Evolutionary conservation across 2,888 invertebrate genomes (phyloP).

Genomic region (Operophtera brumata): DNA sequence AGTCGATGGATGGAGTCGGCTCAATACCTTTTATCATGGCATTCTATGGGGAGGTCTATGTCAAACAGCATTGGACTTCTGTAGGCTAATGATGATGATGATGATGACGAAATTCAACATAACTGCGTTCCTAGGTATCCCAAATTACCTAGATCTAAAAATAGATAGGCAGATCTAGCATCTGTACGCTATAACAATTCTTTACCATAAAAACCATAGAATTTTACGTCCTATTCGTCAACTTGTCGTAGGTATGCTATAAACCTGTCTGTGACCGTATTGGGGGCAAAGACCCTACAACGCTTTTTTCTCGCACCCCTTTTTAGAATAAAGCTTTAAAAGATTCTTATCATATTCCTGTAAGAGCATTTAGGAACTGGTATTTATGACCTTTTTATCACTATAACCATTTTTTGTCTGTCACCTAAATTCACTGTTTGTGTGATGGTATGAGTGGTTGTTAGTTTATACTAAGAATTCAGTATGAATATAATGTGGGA

Average conservation of each 20-base stretch:
- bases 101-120: too few species aligned
- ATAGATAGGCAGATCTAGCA: conserved; percentile 2
- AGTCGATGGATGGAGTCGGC: too few species aligned
- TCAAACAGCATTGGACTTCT: too few species aligned
- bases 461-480: too few species aligned
- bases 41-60: too few species aligned
- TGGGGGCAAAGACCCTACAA: conserved; percentile 61
- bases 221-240: conserved; percentile 65
- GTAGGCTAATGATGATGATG: too few species aligned
- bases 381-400: conserved; percentile 63
- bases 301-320: conserved; percentile 60
- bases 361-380: conserved; percentile 55
- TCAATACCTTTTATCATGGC: too few species aligned
- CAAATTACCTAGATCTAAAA: background rate
- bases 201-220: conserved; percentile 33
- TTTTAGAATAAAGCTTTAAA: conserved; percentile 52
- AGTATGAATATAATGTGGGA: too few species aligned
- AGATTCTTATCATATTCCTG: conserved; percentile 57
- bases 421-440: conserved; percentile 39
- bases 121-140: too few species aligned
- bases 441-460: conserved; percentile 35
- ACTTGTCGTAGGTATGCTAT: conserved; percentile 60
- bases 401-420: conserved; percentile 37
- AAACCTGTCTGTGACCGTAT: conserved; percentile 67
- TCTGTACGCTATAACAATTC: conserved; percentile 27